Evolutionary conservation across 1,140 invertebrate species (phyloP).

Genomic region (Trachelipus rathkii): DNA sequence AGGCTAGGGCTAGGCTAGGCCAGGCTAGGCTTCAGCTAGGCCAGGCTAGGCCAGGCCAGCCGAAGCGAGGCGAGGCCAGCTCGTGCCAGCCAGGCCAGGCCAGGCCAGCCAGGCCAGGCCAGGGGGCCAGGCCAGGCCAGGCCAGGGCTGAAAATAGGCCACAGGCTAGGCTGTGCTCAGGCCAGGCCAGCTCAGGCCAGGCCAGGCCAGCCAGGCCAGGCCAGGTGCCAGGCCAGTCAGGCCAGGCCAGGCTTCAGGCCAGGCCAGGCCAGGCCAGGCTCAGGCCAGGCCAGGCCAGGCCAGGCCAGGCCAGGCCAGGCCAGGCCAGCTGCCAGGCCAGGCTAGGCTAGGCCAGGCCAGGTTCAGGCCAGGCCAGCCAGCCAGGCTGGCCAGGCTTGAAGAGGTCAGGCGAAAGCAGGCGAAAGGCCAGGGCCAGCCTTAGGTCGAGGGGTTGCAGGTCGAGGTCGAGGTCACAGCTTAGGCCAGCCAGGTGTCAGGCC

Average conservation of each 20-base stretch:
- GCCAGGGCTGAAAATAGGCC: neutral
- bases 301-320: conserved; percentile 19
- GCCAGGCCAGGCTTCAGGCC: neutral
- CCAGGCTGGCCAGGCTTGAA: neutral
- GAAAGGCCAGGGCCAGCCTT: too few relatives aligned
- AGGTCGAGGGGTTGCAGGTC: too few relatives aligned
- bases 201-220: too few relatives aligned
- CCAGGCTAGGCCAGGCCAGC: neutral
- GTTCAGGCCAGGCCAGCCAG: too few relatives aligned
- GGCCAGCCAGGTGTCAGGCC: too few relatives aligned
- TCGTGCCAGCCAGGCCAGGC: conserved; percentile 13
- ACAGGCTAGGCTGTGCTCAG: conserved; percentile 20
- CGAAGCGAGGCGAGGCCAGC: neutral
- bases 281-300: conserved; percentile 20
- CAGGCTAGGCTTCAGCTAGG: neutral
- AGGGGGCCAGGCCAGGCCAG: neutral
- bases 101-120: too few relatives aligned
- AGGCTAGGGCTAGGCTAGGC: conserved; percentile 17
- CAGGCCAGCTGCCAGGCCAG: conserved; percentile 21
- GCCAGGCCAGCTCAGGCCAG: conserved; percentile 21
- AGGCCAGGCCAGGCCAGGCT: conserved; percentile 19
- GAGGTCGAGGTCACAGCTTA: too few relatives aligned
- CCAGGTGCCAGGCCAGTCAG: neutral
- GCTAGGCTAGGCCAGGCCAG: conserved; percentile 16
- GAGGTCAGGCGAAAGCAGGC: conserved; percentile 2